Evolutionary conservation across 2,113 vertebrate genomes (phyloP).

Genomic region (Dipodomys spectabilis): DNA sequence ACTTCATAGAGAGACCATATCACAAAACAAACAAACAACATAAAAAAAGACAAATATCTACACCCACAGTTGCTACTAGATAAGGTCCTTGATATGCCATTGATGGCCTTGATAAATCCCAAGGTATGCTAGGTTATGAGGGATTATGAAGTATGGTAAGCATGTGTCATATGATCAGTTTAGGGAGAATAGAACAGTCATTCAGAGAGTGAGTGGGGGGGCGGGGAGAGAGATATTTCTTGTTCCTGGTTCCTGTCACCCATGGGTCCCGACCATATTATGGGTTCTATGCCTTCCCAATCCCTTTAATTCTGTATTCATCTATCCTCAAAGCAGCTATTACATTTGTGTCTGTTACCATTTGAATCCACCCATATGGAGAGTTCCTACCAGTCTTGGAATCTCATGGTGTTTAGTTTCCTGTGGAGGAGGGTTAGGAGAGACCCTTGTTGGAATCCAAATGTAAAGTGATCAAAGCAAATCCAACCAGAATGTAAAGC

Average conservation of each 20-base stretch:
- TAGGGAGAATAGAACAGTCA: neutral
- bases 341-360: neutral
- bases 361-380: neutral
- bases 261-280: neutral
- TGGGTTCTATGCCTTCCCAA: neutral
- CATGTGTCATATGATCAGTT: neutral
- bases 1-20: too few relatives aligned
- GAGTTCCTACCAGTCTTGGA: neutral
- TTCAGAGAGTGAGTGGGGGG: neutral
- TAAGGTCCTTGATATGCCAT: neutral
- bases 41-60: neutral
- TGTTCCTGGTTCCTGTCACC: neutral
- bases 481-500: neutral
- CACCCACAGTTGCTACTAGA: neutral
- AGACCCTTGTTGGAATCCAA: neutral
- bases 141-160: neutral
- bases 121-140: neutral
- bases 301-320: too few relatives aligned
- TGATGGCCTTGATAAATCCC: neutral
- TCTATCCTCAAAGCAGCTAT: neutral
- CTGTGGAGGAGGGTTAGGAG: neutral
- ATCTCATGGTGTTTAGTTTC: neutral
- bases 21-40: too few relatives aligned
- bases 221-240: neutral
- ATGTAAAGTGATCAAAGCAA: slow-evolving; percentile 34